These are phyloP conservation scores for Ctenomys sociabilis DNA, from an alignment of 2,113 vertebrate genomes.

Conservation along the genomic window DNA sequence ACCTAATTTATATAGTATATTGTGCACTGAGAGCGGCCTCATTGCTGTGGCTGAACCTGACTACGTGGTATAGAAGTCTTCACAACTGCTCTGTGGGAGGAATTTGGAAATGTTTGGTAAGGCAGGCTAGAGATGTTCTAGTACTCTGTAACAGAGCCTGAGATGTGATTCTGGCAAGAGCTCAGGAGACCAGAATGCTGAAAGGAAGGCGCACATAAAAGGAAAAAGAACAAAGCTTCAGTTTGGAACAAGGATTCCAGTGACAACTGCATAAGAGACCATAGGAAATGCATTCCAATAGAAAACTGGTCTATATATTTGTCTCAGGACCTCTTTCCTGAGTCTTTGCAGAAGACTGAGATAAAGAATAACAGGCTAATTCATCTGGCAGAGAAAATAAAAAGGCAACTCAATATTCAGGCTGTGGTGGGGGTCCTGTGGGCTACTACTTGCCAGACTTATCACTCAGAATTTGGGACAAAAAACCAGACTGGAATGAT, in stretches of 20 bases:
- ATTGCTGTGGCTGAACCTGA: not conserved
- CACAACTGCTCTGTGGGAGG: not conserved
- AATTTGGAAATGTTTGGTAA: not conserved
- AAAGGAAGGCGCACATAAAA: not conserved
- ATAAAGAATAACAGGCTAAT: not conserved
- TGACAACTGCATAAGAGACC: not conserved
- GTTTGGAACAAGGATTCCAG: not conserved
- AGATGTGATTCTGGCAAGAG: not conserved
- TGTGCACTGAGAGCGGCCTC: not conserved
- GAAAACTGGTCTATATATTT: not conserved
- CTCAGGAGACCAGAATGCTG: not conserved
- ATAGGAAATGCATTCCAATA: not conserved
- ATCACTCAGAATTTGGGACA: not conserved
- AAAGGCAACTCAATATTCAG: not conserved
- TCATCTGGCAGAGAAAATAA: not conserved
- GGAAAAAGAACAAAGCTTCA: too few relatives aligned
- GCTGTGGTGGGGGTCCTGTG: not conserved
- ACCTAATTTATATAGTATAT: not conserved
- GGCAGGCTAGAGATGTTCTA: not conserved
- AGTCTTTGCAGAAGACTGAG: not conserved
- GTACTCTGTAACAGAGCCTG: not conserved
- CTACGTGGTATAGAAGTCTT: not conserved
- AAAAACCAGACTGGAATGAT: not conserved
- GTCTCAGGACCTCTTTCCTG: not conserved
- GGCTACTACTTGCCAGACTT: not conserved